Evolutionary conservation across 1,140 invertebrate species (phyloP).

Genomic region (Octopus sinensis): DNA sequence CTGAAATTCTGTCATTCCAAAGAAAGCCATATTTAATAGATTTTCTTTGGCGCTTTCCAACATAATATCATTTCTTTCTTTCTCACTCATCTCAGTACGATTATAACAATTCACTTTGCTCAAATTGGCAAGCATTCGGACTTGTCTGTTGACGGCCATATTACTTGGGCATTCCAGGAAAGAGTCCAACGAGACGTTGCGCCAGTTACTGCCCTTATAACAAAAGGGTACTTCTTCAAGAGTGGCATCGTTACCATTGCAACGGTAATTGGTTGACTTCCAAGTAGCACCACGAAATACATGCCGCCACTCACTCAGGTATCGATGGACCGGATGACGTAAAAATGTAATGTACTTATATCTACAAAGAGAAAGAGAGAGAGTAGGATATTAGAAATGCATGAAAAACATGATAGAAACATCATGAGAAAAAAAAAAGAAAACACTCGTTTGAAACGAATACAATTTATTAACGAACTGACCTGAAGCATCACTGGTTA

Average conservation of each 20-base stretch:
- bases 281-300: slow-evolving; percentile 97
- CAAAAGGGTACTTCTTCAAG: slow-evolving; percentile 64
- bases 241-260: slow-evolving; percentile 71
- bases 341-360: slow-evolving; percentile 97
- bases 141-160: slow-evolving; percentile 92
- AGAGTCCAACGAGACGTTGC: slow-evolving; percentile 71
- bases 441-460: no score
- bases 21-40: slow-evolving; percentile 90
- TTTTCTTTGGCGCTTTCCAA: slow-evolving; percentile 93
- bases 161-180: slow-evolving; percentile 89
- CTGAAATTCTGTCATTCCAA: slow-evolving; percentile 94
- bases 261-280: slow-evolving; percentile 59
- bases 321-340: slow-evolving; percentile 84
- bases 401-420: neutral
- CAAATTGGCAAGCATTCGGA: slow-evolving; percentile 87
- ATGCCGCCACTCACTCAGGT: slow-evolving; percentile 90
- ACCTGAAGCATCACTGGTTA: no score
- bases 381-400: neutral
- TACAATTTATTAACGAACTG: no score
- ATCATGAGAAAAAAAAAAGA: no score
- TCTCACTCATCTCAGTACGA: slow-evolving; percentile 68
- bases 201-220: slow-evolving; percentile 61
- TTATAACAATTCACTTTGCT: slow-evolving; percentile 94
- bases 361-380: slow-evolving; percentile 49
- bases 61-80: slow-evolving; percentile 73